Percentiles rank a stretch among this genome's conserved stretches.
These are phyloP conservation scores for Sporophila hypoxantha DNA, from an alignment of 2,113 vertebrate species.

Conservation along the genomic window DNA sequence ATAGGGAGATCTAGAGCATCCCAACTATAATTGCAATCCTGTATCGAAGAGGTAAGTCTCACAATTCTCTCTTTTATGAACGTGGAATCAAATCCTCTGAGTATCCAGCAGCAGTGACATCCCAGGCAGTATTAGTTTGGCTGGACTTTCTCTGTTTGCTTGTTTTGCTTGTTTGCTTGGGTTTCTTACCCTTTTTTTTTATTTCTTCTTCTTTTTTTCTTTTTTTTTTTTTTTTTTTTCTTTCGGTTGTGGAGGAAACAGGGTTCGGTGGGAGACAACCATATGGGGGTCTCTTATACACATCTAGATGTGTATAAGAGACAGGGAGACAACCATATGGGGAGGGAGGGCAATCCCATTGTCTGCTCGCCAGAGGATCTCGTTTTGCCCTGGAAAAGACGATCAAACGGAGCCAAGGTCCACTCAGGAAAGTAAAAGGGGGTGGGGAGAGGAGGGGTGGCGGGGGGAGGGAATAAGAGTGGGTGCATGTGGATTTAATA, in stretches of 20 bases:
- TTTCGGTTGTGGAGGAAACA: not conserved
- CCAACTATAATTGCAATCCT: not conserved
- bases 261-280: not conserved
- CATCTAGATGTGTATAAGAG: too few species aligned
- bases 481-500: constrained; percentile 63
- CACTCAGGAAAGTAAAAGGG: constrained; percentile 44
- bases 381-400: constrained; percentile 47
- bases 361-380: constrained; percentile 32
- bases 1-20: not conserved
- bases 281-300: too few species aligned
- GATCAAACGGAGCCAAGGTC: constrained; percentile 19
- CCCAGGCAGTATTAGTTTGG: not conserved
- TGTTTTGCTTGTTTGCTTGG: not conserved
- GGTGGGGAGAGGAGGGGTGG: not conserved
- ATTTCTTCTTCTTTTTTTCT: not conserved
- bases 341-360: constrained; percentile 18
- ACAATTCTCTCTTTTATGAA: not conserved
- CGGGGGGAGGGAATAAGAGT: not conserved
- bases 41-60: not conserved
- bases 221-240: not conserved
- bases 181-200: not conserved
- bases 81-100: not conserved
- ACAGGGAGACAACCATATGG: constrained; percentile 9
- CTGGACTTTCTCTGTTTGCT: not conserved
- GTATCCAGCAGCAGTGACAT: not conserved